A percentile compares a stretch with the other conserved stretches of the same genome.
phyloP scores from a whole-genome alignment of 2,888 invertebrate genomes.

The Amiota minor region DNA sequence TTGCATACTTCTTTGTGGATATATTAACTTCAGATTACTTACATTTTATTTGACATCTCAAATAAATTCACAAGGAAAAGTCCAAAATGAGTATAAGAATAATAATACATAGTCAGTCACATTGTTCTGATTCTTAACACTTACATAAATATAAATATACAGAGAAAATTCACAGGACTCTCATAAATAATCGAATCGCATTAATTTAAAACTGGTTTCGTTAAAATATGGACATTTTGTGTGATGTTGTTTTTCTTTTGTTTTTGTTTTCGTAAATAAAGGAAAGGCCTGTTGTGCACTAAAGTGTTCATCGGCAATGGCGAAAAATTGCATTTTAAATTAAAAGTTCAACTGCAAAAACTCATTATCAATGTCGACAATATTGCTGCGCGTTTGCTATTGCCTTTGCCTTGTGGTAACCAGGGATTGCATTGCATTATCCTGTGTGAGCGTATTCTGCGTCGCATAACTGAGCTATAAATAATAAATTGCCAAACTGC shows the following conservation, averaged over 20 bases:
- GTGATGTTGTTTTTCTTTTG: not conserved
- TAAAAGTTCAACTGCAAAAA: constrained; percentile 6
- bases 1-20: not conserved
- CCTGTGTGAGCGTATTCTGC: not conserved
- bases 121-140: no score
- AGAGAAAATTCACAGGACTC: constrained; percentile 40
- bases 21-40: not conserved
- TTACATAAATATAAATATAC: no score
- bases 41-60: not conserved
- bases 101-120: no score
- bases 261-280: not conserved
- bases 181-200: constrained; percentile 69
- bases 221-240: constrained; percentile 53
- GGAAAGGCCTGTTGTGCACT: not conserved
- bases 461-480: constrained; percentile 45
- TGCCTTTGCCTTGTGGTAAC: not conserved
- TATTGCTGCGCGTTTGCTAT: not conserved
- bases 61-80: not conserved
- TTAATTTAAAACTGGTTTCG: constrained; percentile 67
- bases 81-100: not conserved
- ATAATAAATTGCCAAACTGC: constrained; percentile 52
- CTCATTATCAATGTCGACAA: not conserved
- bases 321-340: constrained; percentile 24
- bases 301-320: constrained; percentile 8
- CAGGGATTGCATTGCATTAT: not conserved